A percentile compares a stretch with the other conserved stretches of the same genome.
Evolutionary conservation across 2,797 vertebrate species (phyloP).

Genomic region (Peromyscus attwateri): DNA sequence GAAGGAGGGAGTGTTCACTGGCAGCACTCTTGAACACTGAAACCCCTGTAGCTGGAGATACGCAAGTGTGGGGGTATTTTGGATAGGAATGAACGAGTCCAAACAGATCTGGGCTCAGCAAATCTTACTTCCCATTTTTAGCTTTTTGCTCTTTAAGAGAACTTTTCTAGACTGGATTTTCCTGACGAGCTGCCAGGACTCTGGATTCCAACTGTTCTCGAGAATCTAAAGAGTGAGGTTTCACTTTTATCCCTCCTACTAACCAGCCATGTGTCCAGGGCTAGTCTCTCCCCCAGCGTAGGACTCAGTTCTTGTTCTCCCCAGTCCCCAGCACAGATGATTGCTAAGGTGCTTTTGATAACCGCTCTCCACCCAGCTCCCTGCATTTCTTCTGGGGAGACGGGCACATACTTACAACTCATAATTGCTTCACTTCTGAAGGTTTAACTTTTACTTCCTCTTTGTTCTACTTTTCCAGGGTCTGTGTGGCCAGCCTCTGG

Average conservation of each 20-base stretch:
- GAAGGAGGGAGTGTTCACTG: constrained; percentile 27
- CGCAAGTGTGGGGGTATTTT: not conserved
- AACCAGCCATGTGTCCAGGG: not conserved
- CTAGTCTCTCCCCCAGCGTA: not conserved
- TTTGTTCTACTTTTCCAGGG: not conserved
- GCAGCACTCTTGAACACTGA: not conserved
- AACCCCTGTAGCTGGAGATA: not conserved
- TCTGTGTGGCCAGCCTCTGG: not conserved
- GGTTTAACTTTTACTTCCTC: not conserved
- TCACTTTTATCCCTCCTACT: not conserved
- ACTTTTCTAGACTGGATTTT: constrained; percentile 61
- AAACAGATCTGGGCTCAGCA: constrained; percentile 40
- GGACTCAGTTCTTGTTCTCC: not conserved
- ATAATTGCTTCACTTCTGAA: not conserved
- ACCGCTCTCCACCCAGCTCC: not conserved
- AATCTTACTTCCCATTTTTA: constrained; percentile 67
- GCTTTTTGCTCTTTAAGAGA: constrained; percentile 65
- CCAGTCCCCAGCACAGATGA: not conserved
- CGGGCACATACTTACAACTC: not conserved
- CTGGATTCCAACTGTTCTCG: constrained; percentile 56
- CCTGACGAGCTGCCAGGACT: constrained; percentile 54
- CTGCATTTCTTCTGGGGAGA: not conserved
- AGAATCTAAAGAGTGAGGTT: not conserved
- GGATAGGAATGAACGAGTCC: constrained; percentile 23
- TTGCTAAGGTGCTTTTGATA: not conserved